Percentiles rank a stretch among this genome's conserved stretches.
These are phyloP conservation scores for Hydropotes inermis DNA, from an alignment of 2,113 vertebrate genomes.

Conservation along the genomic window DNA sequence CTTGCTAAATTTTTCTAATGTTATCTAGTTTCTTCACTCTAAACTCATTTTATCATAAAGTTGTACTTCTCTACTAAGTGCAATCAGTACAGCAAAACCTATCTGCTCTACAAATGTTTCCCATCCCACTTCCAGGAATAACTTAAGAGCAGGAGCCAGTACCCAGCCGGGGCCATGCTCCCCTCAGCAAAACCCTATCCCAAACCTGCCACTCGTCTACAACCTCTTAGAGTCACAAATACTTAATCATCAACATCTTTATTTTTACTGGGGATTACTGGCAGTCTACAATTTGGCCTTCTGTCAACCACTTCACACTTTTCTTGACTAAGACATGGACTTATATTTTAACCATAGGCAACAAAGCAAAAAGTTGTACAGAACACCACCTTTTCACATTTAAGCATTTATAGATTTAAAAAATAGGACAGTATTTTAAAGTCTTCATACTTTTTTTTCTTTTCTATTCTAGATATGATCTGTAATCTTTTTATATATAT, in stretches of 20 bases:
- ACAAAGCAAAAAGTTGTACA: neutral
- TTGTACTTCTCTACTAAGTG: neutral
- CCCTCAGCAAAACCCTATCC: neutral
- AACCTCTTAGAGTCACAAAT: neutral
- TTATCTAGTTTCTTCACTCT: neutral
- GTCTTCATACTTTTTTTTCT: neutral
- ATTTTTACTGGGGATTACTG: neutral
- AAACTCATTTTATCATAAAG: neutral
- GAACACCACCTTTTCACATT: conserved; percentile 18
- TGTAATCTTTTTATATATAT: neutral
- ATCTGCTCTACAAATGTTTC: neutral
- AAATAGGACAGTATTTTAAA: neutral
- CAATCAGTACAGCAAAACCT: neutral
- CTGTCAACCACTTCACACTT: neutral
- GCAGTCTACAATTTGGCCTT: neutral
- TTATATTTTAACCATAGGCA: neutral
- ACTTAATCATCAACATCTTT: neutral
- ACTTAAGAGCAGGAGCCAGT: neutral
- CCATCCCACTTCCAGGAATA: neutral
- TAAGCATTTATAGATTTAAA: neutral
- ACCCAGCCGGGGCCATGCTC: neutral
- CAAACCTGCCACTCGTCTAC: neutral
- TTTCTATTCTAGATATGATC: neutral
- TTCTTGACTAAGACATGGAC: neutral
- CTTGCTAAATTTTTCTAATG: neutral